These are phyloP conservation scores for Anabas testudineus DNA, from an alignment of 2,797 vertebrate genomes.

Conservation along the genomic window DNA sequence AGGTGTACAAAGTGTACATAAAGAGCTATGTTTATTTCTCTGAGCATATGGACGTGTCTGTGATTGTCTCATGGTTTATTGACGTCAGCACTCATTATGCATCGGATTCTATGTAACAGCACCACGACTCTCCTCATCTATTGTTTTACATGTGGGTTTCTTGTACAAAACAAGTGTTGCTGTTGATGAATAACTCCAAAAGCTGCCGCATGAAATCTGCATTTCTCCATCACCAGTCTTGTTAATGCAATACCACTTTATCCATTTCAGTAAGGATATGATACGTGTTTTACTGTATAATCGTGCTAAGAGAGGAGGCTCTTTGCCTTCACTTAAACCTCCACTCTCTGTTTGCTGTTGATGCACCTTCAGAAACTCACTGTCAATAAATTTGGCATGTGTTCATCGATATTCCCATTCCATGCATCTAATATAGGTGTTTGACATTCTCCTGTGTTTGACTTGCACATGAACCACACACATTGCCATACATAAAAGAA, in stretches of 20 bases:
- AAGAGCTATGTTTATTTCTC: constrained; percentile 83
- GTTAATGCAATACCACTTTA: constrained; percentile 60
- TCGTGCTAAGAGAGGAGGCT: constrained; percentile 55
- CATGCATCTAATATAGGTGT: constrained; percentile 63
- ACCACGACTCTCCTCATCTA: constrained; percentile 46
- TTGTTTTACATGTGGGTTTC: constrained; percentile 74
- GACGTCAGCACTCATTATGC: constrained; percentile 76
- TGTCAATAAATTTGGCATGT: constrained; percentile 66
- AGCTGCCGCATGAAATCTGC: constrained; percentile 77
- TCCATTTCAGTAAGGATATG: constrained; percentile 55
- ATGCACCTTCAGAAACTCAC: constrained; percentile 55
- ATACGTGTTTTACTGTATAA: constrained; percentile 58
- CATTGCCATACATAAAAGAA: constrained; percentile 27
- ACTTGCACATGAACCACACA: constrained; percentile 54
- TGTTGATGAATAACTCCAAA: constrained; percentile 70
- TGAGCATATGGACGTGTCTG: constrained; percentile 81
- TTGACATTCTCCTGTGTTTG: constrained; percentile 68
- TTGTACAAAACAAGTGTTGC: constrained; percentile 64
- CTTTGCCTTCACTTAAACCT: constrained; percentile 64
- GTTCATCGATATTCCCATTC: constrained; percentile 56
- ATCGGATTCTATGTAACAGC: constrained; percentile 61
- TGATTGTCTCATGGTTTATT: constrained; percentile 78
- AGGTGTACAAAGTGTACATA: constrained; percentile 86
- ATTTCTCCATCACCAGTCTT: constrained; percentile 64
- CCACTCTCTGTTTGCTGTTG: constrained; percentile 59